Base-by-base conservation (phyloP, 1,140 invertebrate species). In the Ctenoplectra terminalis region DNA sequence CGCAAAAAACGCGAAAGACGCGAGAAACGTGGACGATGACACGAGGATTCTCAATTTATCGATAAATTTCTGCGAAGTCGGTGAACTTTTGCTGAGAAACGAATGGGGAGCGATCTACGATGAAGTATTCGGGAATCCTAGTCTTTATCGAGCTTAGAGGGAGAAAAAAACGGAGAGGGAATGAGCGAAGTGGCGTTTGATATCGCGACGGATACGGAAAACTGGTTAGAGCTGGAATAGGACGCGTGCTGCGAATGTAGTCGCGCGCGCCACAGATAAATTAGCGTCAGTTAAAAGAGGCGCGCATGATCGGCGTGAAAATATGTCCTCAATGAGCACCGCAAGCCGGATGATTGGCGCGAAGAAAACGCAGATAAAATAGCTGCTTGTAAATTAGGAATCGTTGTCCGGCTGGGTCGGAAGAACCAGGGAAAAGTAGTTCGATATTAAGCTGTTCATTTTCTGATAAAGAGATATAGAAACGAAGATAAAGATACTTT, bases 191-290 rank as follows among this genome's bases (percentile, higher is more conserved):
- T 52, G 60, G 31, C 46, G 52, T 29, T n/a, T 56, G 75, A 86
- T 83, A 83, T 76, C 75, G 56, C 48, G 52, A 17, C 40, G 70
- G 63, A 86, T 80, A 78, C 26, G 66, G 31, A 15, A 71, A 86
- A 84, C 85, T 87, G 60, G 76, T 83, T 87, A 52, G 20, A 84
- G 69, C 81, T 9, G 67, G 72, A 76, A 76, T 63, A 31, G 23
- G 26, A n/a, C 50, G 67, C 48, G 71, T 63, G 64, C 54, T 64
- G 48, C 54, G 46, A 66, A 48, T 43, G 63, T 29, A n/a, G 34
- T 9, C 34, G 11, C 15, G 61, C 43, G 1, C 54, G 54, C 34
- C 37, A 29, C 31, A 67, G 70, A 86, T 67, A 83, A 79, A 83
- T 87, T 86, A 80, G 40, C 60, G 48, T 50, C 15, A 13, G 37